phyloP scores from a whole-genome alignment of 2,888 invertebrate species.

The Smittia aterrima region DNA sequence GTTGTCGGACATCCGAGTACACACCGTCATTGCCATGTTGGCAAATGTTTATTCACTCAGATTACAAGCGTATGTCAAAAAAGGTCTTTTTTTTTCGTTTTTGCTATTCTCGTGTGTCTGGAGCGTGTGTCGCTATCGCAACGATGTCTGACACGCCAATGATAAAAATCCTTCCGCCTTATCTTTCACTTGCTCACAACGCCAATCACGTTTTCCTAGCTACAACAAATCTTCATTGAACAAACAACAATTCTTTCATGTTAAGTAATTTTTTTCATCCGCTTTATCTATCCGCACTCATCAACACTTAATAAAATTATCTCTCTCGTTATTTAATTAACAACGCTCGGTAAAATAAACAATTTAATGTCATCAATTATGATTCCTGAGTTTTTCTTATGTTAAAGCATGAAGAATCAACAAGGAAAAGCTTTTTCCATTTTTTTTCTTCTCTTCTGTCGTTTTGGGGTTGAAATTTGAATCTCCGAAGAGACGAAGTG shows the following conservation, averaged over 20 bases:
- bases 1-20: constrained; percentile 94
- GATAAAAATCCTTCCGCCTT: neutral
- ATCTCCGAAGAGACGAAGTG: neutral
- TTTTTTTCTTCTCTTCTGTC: neutral
- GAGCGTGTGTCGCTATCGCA: neutral
- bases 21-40: constrained; percentile 47
- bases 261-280: constrained; percentile 5
- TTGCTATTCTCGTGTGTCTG: neutral
- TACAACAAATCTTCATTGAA: constrained; percentile 23
- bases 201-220: constrained; percentile 32
- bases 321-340: constrained; percentile 36
- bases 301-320: constrained; percentile 35
- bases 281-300: constrained; percentile 4
- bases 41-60: neutral
- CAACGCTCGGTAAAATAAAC: constrained; percentile 22
- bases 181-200: neutral
- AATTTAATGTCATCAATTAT: constrained; percentile 35
- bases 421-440: neutral
- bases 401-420: neutral
- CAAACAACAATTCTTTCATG: neutral
- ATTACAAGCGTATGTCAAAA: constrained; percentile 2
- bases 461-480: constrained; percentile 6
- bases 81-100: neutral
- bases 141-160: constrained; percentile 6
- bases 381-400: neutral